Evolutionary conservation across 2,888 invertebrate species (phyloP), one percentile per base, ranked within the genome.

Genomic region (Serripes groenlandicus): DNA sequence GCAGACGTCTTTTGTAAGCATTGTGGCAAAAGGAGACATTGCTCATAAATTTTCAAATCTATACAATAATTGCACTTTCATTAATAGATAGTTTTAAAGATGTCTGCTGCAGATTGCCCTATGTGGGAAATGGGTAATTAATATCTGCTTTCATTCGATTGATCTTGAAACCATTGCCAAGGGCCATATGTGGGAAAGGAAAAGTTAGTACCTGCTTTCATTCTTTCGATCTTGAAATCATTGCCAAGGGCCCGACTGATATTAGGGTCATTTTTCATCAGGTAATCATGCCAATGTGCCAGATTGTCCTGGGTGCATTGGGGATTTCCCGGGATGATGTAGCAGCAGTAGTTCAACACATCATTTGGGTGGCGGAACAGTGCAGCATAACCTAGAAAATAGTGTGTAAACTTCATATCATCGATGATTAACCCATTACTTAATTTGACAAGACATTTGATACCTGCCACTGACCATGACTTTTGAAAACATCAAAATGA

Each of bases 241-340:
- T 72, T 74, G 15, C 92, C 91, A 3, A 91, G 86, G 1, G 92
- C 91, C 58, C 86, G 79, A 71, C 88, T 89, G 70, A 92, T 90
- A 73, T 89, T 89, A 15, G 88, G 89, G 77, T 92, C 92, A 5
- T 90, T 79, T 23, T 84, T 88, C 77, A 89, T 88, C 26, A 92
- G 79, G 52, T 88, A 69, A 15, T 92, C 90, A 80, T 92, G 92
- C 92, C 92, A 92, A 77, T 91, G 78, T 2, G 91, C 75, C 26
- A 92, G 86, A 74, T 88, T 88, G 56, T 92, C 92, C 5, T 86
- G 72, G 9, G 87, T 88, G 58, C 91, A 90, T 18, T 89, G 88
- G 9, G 92, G 91, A 80, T 92, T 92, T 1, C 92, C 92, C 30
- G 92, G 92, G 30, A 92, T 92, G 58, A 92, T 88, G 86, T 92